phyloP scores from a whole-genome alignment of 2,797 vertebrate genomes.

The Notamacropus eugenii region DNA sequence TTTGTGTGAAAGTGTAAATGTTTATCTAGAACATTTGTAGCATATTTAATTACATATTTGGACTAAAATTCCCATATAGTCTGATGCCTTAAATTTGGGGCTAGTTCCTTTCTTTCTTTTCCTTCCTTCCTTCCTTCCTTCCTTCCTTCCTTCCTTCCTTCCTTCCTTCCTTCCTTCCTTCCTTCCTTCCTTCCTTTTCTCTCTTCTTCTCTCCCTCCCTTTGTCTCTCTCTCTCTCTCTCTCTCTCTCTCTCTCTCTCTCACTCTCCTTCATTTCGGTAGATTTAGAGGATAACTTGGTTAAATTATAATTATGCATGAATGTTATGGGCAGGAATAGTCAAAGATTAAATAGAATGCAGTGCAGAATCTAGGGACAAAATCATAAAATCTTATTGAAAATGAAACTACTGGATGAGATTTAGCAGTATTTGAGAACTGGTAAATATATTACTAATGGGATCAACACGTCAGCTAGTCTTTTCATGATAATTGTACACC shows the following conservation, averaged over 20 bases:
- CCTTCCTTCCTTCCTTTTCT: too few relatives aligned
- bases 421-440: not conserved
- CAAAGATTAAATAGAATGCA: not conserved
- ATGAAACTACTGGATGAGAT: not conserved
- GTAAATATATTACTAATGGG: not conserved
- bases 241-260: too few relatives aligned
- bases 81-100: not conserved
- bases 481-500: not conserved
- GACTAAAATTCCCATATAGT: not conserved
- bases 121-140: too few relatives aligned
- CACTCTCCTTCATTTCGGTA: not conserved
- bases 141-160: too few relatives aligned
- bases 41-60: not conserved
- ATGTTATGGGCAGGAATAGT: not conserved
- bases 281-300: not conserved
- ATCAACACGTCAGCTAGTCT: not conserved
- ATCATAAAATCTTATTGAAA: not conserved
- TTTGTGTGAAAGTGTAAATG: not conserved
- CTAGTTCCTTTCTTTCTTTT: not conserved
- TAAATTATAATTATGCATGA: not conserved
- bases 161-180: too few relatives aligned
- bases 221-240: too few relatives aligned
- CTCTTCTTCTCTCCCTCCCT: too few relatives aligned
- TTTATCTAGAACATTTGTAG: not conserved
- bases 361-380: not conserved